A percentile compares a stretch with the other conserved stretches of the same genome.
Conservation (phyloP, 2,113 vertebrate species). For the Empidonax alnorum region DNA sequence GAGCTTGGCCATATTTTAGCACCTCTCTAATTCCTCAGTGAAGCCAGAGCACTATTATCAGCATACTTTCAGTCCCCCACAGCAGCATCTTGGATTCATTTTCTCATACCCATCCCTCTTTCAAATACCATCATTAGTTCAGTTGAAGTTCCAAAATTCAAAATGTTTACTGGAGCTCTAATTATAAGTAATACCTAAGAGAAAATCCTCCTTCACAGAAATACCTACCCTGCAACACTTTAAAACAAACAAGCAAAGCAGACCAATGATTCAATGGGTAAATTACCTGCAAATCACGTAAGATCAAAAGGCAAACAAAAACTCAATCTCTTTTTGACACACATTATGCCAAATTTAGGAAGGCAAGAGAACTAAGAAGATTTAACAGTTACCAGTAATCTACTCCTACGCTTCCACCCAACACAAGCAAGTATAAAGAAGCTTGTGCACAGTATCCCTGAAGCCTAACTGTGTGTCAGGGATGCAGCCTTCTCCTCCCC, state of each 20-base stretch:
- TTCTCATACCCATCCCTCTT: neutral
- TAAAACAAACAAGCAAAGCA: neutral
- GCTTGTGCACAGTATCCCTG: neutral
- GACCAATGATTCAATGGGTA: neutral
- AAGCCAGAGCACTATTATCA: rapidly evolving
- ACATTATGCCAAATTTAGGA: neutral
- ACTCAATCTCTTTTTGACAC: neutral
- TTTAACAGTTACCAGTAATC: neutral
- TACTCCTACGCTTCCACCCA: neutral
- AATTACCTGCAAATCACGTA: neutral
- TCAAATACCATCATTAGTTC: neutral
- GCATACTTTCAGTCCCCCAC: neutral
- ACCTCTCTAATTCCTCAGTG: neutral
- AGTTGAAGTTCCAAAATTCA: neutral
- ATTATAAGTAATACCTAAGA: neutral
- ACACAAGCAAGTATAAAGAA: neutral
- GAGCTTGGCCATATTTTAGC: neutral
- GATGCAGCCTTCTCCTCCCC: neutral
- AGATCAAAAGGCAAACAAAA: neutral
- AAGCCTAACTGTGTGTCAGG: neutral
- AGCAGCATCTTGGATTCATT: neutral
- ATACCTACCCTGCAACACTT: neutral
- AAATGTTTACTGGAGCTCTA: neutral
- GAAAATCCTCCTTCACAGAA: neutral
- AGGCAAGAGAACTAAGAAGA: neutral